Evolutionary conservation across 2,888 invertebrate species (phyloP).

Genomic region (Chirona hameri): DNA sequence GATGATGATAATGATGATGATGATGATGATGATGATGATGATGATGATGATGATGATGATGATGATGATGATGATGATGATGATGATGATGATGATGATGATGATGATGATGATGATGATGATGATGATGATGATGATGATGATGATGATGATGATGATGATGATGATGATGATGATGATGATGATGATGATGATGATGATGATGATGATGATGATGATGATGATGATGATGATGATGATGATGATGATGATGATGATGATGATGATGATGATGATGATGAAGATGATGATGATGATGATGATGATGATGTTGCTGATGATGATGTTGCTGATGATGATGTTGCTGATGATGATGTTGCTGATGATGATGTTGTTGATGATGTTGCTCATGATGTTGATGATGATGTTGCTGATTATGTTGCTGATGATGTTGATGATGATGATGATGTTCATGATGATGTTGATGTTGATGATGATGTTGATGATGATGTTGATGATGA

Average conservation of each 20-base stretch:
- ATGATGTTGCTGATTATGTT: too few relatives aligned
- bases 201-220: slow-evolving; percentile 28
- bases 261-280: slow-evolving; percentile 30
- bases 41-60: slow-evolving; percentile 28
- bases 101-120: slow-evolving; percentile 30
- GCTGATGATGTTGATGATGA: too few relatives aligned
- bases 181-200: slow-evolving; percentile 30
- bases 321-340: too few relatives aligned
- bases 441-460: slow-evolving; percentile 26
- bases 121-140: slow-evolving; percentile 29
- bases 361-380: too few relatives aligned
- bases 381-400: too few relatives aligned
- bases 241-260: slow-evolving; percentile 29
- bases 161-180: slow-evolving; percentile 30
- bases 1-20: slow-evolving; percentile 29
- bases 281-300: slow-evolving; percentile 30
- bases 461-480: slow-evolving; percentile 25
- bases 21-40: slow-evolving; percentile 29
- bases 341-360: too few relatives aligned
- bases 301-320: too few relatives aligned
- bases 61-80: slow-evolving; percentile 30
- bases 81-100: slow-evolving; percentile 30
- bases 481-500: slow-evolving; percentile 25
- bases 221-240: slow-evolving; percentile 26
- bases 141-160: slow-evolving; percentile 30